Conservation (phyloP, 2,888 invertebrate genomes). For the Carabus problematicus region DNA sequence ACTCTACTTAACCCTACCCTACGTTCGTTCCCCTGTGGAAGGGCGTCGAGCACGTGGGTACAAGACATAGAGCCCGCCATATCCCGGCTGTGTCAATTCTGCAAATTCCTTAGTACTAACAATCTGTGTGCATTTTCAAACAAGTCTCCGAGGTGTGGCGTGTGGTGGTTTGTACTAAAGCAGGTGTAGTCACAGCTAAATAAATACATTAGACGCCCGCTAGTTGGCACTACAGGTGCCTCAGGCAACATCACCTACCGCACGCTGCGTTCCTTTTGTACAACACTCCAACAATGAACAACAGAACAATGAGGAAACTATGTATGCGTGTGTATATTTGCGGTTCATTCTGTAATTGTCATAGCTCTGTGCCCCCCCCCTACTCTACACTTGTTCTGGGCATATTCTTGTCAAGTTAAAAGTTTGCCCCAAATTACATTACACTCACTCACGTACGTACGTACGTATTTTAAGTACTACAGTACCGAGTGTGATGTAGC, state of each 20-base stretch:
- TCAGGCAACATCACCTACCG: not conserved
- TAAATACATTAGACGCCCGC: constrained; percentile 12
- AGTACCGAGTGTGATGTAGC: too few species aligned
- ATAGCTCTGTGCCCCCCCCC: too few species aligned
- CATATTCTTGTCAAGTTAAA: not conserved
- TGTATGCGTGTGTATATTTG: too few species aligned
- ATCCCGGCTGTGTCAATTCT: constrained; percentile 9
- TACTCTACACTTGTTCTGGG: not conserved
- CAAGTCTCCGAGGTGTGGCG: not conserved
- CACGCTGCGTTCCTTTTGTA: not conserved
- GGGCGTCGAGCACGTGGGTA: not conserved
- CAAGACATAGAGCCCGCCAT: not conserved
- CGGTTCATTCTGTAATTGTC: too few species aligned
- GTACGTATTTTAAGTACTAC: too few species aligned
- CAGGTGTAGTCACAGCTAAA: constrained; percentile 19
- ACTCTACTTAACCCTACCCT: too few species aligned
- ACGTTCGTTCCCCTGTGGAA: not conserved
- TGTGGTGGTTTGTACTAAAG: not conserved
- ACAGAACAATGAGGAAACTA: too few species aligned
- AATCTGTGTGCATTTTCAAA: constrained; percentile 17
- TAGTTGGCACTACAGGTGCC: not conserved
- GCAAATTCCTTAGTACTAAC: constrained; percentile 12
- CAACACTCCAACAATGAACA: too few species aligned
- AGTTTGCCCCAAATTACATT: constrained; percentile 1
- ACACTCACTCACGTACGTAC: not conserved